These are phyloP conservation scores for Malacoraja senta DNA, from an alignment of 2,797 vertebrate genomes.

Conservation along the genomic window DNA sequence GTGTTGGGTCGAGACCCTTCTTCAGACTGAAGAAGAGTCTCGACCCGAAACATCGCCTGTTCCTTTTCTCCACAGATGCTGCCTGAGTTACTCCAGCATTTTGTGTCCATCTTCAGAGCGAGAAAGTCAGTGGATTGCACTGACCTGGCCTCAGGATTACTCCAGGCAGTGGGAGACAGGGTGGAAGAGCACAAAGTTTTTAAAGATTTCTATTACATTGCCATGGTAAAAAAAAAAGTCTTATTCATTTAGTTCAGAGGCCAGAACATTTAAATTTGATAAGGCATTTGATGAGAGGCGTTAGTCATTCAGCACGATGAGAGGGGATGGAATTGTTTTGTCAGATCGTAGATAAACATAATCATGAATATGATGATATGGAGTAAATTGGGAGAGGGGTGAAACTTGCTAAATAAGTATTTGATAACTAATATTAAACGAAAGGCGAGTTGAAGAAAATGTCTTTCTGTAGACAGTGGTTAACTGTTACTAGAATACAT, in stretches of 20 bases:
- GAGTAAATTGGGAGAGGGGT: background rate
- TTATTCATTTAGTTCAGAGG: background rate
- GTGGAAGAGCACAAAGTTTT: background rate
- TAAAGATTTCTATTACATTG: background rate
- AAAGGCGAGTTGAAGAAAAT: background rate
- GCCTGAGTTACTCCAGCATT: too few species aligned
- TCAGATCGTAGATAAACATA: background rate
- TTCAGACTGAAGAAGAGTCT: too few species aligned
- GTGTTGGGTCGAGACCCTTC: too few species aligned
- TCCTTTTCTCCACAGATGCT: too few species aligned
- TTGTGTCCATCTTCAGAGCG: too few species aligned
- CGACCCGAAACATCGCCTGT: too few species aligned
- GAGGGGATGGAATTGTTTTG: background rate
- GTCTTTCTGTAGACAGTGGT: background rate
- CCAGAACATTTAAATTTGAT: background rate
- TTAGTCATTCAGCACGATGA: background rate
- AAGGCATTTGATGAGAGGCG: background rate
- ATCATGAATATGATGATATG: background rate
- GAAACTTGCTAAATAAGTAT: background rate
- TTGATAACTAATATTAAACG: background rate
- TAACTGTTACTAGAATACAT: background rate
- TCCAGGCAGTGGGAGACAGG: background rate
- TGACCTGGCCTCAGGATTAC: too few species aligned
- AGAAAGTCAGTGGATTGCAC: background rate
- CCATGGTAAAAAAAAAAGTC: background rate